Conservation (phyloP, 2,888 invertebrate species). For the Pilophorus perplexus region DNA sequence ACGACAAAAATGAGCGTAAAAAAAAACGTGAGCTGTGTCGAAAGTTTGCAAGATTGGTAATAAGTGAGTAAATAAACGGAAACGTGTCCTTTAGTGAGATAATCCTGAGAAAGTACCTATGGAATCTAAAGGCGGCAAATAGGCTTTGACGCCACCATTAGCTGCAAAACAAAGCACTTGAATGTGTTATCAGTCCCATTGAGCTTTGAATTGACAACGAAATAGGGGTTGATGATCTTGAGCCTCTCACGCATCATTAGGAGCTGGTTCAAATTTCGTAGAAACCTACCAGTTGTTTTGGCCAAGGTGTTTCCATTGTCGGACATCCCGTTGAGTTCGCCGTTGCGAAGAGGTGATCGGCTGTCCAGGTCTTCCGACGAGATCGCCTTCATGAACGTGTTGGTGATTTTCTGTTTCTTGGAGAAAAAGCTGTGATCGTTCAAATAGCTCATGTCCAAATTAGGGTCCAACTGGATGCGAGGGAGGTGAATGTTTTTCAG, state of each 20-base stretch:
- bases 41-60: not conserved
- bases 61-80: slow-evolving; percentile 15
- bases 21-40: slow-evolving; percentile 18
- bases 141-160: slow-evolving; percentile 19
- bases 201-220: not conserved
- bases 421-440: slow-evolving; percentile 76
- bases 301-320: slow-evolving; percentile 49
- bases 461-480: slow-evolving; percentile 70
- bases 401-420: slow-evolving; percentile 77
- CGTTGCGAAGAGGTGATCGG: slow-evolving; percentile 55
- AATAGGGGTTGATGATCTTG: not conserved
- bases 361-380: slow-evolving; percentile 68
- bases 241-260: too few species aligned
- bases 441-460: slow-evolving; percentile 77
- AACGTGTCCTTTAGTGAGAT: not conserved
- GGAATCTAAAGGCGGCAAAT: slow-evolving; percentile 32
- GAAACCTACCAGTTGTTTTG: slow-evolving; percentile 47
- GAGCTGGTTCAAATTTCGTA: too few species aligned
- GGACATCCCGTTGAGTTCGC: slow-evolving; percentile 48
- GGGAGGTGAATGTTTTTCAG: slow-evolving; percentile 87
- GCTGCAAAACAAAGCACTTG: slow-evolving; percentile 25
- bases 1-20: too few species aligned
- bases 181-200: not conserved
- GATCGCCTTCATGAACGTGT: slow-evolving; percentile 72
- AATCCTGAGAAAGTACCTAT: slow-evolving; percentile 24